Base-by-base conservation (phyloP, 1,140 invertebrate species). In the Leptopilina clavipes region DNA sequence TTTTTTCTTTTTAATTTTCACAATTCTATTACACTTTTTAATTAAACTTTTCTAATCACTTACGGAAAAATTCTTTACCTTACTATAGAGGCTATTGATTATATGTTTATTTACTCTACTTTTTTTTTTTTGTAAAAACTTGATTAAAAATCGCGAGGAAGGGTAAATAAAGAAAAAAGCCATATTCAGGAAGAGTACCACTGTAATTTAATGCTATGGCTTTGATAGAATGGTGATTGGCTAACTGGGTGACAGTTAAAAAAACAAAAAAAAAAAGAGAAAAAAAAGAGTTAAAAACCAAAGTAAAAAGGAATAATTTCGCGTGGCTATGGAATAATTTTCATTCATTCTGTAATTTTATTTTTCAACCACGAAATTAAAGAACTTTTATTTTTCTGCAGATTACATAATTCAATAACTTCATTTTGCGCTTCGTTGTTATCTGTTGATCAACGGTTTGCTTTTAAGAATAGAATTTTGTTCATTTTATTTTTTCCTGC, bases 291-390 rank as follows among this genome's bases (percentile, higher is more conserved):
- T 37, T 65, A 37, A n/a, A 65, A 65, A 65, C 3, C 59, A 54
- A 31, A 2, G 48, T 22, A 9, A 56, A 11, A 76, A 71, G 45
- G 37, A 18, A 31, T 73, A 40, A 22, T 52, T 45, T 52, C 17
- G 73, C 25, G 25, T 31, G 25, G 25, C 25, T 31, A 31, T 31
- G 25, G 5, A 31, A 31, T 31, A 5, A 2, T 5, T 31, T 31
- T 5, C 25, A 79, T 81, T 84, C 77, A 72, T 74, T 78, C 72
- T 37, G 76, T 83, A 83, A 80, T 31, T 31, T 31, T 31, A 14
- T 81, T 83, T 79, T 79, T 72, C 43, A 70, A 76, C 82, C 76
- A 78, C 82, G 71, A 54, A 80, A 77, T 75, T 70, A 79, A 74
- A 71, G 43, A 17, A 22, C 19, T 14, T 31, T 73, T 44, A 48